Base-by-base conservation (phyloP, 2,888 invertebrate genomes). In the Oscheius sp. region DNA sequence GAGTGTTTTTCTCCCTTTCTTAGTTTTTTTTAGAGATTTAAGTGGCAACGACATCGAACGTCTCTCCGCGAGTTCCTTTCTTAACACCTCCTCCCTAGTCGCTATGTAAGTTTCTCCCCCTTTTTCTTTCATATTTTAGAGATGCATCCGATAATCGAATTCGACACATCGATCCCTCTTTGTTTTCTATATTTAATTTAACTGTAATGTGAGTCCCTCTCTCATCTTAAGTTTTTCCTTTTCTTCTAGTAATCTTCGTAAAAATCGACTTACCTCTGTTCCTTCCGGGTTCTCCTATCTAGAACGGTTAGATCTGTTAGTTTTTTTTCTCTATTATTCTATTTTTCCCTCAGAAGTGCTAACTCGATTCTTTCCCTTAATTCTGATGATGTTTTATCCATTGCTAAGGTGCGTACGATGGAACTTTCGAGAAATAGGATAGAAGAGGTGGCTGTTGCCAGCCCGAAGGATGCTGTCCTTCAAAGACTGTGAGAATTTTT, bases 101-200 rank as follows among this genome's bases (percentile, higher is more conserved):
- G n/a, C 62, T 12, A 41, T 67, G 67, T 67, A 12, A 20, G 67
- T 63, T 28, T 8, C 3, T 12, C 38, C 22, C 2, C 28, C 14
- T 28, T 12, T 1, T 8, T n/a, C 9, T 17, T 26, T 28, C 20
- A 56, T 14, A 9, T 69, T 75, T 44, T 70, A 78, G 78, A 71
- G 74, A 76, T 66, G 65, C 74, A 26, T 73, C 74, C 24, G 72
- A 75, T 67, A 78, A 78, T 59, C 71, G 67, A 33, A 67, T 78
- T 20, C 63, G 71, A 22, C 44, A 63, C 51, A 68, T 78, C 36
- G 71, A 73, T 24, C 12, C 56, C 24, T 51, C 65, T 4, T 62
- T 78, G 33, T 74, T 75, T 44, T 33, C 32, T 50, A 17, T 76
- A 17, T 68, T 70, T 2, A 73, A 71, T 69, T 51, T 78, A 2